Conservation (phyloP, 2,888 invertebrate genomes). For the Microplitis deprimator region DNA sequence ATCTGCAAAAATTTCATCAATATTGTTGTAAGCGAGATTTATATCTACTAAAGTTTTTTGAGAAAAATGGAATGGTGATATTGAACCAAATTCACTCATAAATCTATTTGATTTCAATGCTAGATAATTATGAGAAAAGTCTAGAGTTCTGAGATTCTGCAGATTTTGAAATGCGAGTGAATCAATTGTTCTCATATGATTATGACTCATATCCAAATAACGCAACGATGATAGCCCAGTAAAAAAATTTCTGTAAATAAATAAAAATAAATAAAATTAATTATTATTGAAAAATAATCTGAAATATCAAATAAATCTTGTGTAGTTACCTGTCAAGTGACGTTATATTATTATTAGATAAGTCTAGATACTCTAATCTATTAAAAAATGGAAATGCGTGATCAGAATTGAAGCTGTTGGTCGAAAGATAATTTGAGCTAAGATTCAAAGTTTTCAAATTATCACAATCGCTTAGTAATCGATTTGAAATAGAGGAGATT, state of each 20-base stretch:
- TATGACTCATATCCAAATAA: conserved; percentile 73
- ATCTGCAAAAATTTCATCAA: conserved; percentile 76
- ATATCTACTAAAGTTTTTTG: conserved; percentile 73
- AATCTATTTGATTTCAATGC: conserved; percentile 57
- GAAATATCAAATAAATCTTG: neutral
- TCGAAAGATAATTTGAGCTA: conserved; percentile 76
- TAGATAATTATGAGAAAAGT: conserved; percentile 73
- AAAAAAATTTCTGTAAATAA: conserved; percentile 68
- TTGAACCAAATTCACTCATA: conserved; percentile 59
- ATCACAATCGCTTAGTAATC: conserved; percentile 77
- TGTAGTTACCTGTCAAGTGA: conserved; percentile 75
- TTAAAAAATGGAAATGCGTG: conserved; percentile 75
- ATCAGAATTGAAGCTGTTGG: conserved; percentile 72
- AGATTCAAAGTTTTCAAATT: conserved; percentile 78
- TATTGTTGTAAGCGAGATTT: conserved; percentile 78
- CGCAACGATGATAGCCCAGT: conserved; percentile 69
- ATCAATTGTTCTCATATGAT: conserved; percentile 70
- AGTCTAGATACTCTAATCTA: conserved; percentile 75
- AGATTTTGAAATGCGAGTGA: conserved; percentile 73
- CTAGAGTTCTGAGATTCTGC: conserved; percentile 72
- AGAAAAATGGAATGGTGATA: conserved; percentile 76
- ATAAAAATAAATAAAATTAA: conserved; percentile 14
- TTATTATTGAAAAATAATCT: neutral
- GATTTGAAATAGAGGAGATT: conserved; percentile 73
- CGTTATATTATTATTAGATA: conserved; percentile 78